These are phyloP conservation scores for Drosophila imparisetae DNA, from an alignment of 2,888 invertebrate genomes.

Conservation along the genomic window DNA sequence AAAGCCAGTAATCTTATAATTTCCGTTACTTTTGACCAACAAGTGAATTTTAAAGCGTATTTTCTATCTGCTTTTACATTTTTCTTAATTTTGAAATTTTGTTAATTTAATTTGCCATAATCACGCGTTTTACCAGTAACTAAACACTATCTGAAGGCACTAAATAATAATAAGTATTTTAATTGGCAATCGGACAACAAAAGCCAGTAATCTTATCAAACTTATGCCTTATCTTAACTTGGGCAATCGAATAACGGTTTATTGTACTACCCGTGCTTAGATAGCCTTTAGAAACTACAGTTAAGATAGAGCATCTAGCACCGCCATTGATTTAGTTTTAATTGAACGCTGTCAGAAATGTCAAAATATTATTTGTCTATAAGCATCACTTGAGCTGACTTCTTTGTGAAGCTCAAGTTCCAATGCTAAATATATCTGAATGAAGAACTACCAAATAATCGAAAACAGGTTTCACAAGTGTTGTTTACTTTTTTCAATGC, in stretches of 20 bases:
- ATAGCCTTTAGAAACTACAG: conserved; percentile 4
- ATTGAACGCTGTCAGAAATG: neutral
- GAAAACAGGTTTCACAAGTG: conserved; percentile 7
- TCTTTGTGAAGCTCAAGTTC: neutral
- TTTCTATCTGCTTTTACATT: neutral
- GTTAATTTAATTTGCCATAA: neutral
- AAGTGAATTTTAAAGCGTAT: neutral
- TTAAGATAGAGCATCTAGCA: neutral
- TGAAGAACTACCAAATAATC: neutral
- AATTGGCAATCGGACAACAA: conserved; percentile 8
- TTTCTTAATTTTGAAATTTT: neutral
- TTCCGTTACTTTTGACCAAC: no score
- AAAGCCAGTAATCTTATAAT: no score
- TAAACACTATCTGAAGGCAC: conserved; percentile 12
- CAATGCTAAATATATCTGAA: conserved; percentile 1
- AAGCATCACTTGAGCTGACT: neutral
- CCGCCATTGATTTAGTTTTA: neutral
- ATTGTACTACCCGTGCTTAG: conserved; percentile 14
- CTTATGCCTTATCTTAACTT: conserved; percentile 43
- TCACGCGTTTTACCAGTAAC: conserved; percentile 22
- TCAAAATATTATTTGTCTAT: neutral
- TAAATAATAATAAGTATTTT: conserved; percentile 32
- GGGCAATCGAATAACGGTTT: conserved; percentile 28
- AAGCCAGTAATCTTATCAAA: conserved; percentile 51
- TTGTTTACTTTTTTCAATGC: neutral